A percentile compares a stretch with the other conserved stretches of the same genome.
phyloP scores from a whole-genome alignment of 2,113 vertebrate genomes.

The Toxotes jaculatrix region DNA sequence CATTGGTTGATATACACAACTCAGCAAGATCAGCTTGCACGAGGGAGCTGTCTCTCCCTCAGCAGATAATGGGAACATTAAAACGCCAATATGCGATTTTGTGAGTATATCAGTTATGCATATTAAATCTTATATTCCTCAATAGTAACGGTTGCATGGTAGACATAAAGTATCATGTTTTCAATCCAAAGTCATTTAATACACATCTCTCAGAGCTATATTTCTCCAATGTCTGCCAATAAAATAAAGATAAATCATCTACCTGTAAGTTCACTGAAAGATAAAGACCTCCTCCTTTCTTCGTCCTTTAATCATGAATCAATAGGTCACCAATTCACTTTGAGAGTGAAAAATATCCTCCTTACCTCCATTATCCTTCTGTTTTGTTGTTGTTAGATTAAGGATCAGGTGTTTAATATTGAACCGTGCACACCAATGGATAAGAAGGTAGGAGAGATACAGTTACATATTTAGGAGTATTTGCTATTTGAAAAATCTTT shows the following conservation, averaged over 20 bases:
- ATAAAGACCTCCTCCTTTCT: slow-evolving; percentile 21
- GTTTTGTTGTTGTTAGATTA: slow-evolving; percentile 35
- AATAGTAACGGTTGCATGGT: slow-evolving; percentile 16
- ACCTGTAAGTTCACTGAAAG: neutral
- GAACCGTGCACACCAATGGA: slow-evolving; percentile 20
- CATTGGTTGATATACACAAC: slow-evolving; percentile 22
- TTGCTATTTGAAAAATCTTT: slow-evolving; percentile 52
- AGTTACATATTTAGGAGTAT: slow-evolving; percentile 28
- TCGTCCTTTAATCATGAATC: slow-evolving; percentile 38
- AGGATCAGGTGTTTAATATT: slow-evolving; percentile 18
- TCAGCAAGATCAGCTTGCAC: slow-evolving; percentile 60
- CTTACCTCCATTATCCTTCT: slow-evolving; percentile 12
- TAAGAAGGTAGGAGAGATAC: slow-evolving; percentile 9
- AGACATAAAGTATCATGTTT: slow-evolving; percentile 27
- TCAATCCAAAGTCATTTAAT: slow-evolving; percentile 16
- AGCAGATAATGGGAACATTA: slow-evolving; percentile 73
- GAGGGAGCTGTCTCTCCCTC: slow-evolving; percentile 55
- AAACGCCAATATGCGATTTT: slow-evolving; percentile 70
- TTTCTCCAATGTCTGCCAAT: slow-evolving; percentile 18
- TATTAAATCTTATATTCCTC: slow-evolving; percentile 60
- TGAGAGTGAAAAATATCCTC: slow-evolving; percentile 5
- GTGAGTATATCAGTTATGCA: slow-evolving; percentile 61
- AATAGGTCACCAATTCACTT: slow-evolving; percentile 34
- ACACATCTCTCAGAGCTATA: neutral
- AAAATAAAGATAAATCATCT: neutral